Base-by-base conservation (phyloP, 2,888 invertebrate genomes). In the Eristalinus sepulchralis region DNA sequence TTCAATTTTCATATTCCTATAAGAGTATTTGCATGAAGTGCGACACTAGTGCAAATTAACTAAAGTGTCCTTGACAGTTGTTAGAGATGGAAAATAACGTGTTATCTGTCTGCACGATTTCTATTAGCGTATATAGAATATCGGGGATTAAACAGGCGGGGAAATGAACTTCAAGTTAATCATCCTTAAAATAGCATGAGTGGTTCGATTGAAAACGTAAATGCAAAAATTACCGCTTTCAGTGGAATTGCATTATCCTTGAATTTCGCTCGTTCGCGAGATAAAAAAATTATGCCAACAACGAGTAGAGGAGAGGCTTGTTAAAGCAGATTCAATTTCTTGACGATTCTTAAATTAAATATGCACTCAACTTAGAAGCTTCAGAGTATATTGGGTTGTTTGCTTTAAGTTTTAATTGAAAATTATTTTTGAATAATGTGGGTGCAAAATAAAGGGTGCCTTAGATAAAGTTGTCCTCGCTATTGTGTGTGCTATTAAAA, bases 211-310 rank as follows among this genome's bases (percentile, higher is more conserved):
- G 68, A 70, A 81, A 85, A 72, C 34, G 76, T 59, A 77, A 82
- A 81, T 72, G 47, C 76, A 67, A 79, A 84, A 84, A 85, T 85
- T 85, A 85, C 85, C 85, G 59, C 39, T 85, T 77, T 85, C 85
- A 77, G 59, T 72, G 76, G 63, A 85, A 85, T 77, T 77, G 81
- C 82, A 85, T 85, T 82, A 82, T 34, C 27, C 75, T 31, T 36
- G 66, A 71, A 62, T 68, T 71, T 31, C 66, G 13, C 47, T 83
- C 4, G 53, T 27, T 66, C 53, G 22, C 66, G 39, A 66, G 17
- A 76, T 66, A 53, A n/a, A 66, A 71, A 80, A 75, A 80, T 66
- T 53, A 68, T 75, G 36, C 60, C 62, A n/a, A 22, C 22, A 13
- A 57, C 22, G 39, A 73, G 24, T 22, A 57, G 68, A 72, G 20